phyloP scores from a whole-genome alignment of 2,113 vertebrate species.

The Pithys albifrons region DNA sequence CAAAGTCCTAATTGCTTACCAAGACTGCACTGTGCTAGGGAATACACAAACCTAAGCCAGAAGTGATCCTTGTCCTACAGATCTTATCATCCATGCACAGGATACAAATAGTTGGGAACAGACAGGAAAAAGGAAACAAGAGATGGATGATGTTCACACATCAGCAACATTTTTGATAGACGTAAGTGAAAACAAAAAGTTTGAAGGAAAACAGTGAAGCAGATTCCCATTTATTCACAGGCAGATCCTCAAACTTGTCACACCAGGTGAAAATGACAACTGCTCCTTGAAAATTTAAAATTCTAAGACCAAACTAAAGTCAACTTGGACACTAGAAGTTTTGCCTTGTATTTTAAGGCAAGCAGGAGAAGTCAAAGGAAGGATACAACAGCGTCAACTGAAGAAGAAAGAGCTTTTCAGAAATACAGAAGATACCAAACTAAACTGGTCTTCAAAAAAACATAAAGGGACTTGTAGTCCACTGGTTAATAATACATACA shows the following conservation, averaged over 20 bases:
- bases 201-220: not conserved
- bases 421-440: not conserved
- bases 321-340: not conserved
- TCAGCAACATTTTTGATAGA: not conserved
- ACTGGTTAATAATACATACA: not conserved
- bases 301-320: not conserved
- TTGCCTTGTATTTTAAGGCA: not conserved
- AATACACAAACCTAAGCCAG: not conserved
- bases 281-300: not conserved
- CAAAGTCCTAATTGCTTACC: not conserved
- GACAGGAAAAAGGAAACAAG: not conserved
- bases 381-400: not conserved
- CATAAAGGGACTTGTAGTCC: not conserved
- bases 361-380: not conserved
- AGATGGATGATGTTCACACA: not conserved
- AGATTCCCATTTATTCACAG: not conserved
- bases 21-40: not conserved
- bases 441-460: not conserved
- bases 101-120: not conserved
- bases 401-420: not conserved
- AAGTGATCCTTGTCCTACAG: not conserved
- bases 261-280: not conserved
- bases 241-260: not conserved
- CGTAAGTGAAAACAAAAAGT: not conserved
- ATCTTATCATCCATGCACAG: not conserved